Conservation (phyloP, 2,888 invertebrate species). For the Camptogramma bilineatum region DNA sequence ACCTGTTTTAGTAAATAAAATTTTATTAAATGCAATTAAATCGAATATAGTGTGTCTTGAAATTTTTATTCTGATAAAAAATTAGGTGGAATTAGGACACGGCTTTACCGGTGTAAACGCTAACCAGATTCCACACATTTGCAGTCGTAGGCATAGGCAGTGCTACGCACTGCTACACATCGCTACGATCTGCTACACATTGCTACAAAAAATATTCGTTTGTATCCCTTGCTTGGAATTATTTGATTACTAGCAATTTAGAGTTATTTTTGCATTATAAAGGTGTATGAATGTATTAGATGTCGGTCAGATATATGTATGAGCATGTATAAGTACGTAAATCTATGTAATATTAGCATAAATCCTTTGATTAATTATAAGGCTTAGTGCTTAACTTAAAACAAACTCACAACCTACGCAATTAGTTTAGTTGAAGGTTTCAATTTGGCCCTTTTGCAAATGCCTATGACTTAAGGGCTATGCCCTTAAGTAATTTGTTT, state of each 20-base stretch:
- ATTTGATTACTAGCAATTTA: too few relatives aligned
- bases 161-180: slow-evolving; percentile 5
- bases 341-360: too few relatives aligned
- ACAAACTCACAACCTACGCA: neutral
- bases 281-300: too few relatives aligned
- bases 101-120: neutral
- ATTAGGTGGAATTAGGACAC: neutral
- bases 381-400: neutral
- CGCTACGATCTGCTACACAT: neutral
- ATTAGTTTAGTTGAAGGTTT: neutral
- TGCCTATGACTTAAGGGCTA: slow-evolving; percentile 1
- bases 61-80: neutral
- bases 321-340: too few relatives aligned
- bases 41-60: too few relatives aligned
- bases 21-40: too few relatives aligned
- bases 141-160: neutral
- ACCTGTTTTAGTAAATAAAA: too few relatives aligned
- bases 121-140: neutral
- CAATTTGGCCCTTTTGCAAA: neutral
- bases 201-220: neutral
- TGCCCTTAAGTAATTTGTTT: slow-evolving; percentile 15
- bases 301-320: too few relatives aligned
- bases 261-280: too few relatives aligned
- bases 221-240: too few relatives aligned
- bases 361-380: neutral